Percentiles rank a stretch among this genome's conserved stretches.
phyloP scores from a whole-genome alignment of 2,888 invertebrate genomes.

The Julus scandinavius region DNA sequence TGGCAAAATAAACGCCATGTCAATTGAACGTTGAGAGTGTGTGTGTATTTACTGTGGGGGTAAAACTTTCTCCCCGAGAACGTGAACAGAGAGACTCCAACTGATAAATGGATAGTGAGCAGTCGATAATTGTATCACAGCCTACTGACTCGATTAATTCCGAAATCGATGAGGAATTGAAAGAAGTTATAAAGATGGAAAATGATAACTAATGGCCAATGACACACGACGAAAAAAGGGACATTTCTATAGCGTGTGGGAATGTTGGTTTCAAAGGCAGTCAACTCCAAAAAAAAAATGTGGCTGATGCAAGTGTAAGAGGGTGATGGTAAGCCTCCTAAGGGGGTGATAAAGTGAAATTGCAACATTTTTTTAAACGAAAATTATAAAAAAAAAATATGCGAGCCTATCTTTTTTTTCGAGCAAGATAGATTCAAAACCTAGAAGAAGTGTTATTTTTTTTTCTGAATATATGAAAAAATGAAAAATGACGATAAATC shows the following conservation, averaged over 20 bases:
- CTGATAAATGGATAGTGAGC: conserved; percentile 29
- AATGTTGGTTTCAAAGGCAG: neutral
- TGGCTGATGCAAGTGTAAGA: neutral
- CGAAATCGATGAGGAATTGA: conserved; percentile 49
- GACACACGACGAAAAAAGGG: neutral
- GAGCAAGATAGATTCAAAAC: too few species aligned
- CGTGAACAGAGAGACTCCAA: neutral
- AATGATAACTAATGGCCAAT: neutral
- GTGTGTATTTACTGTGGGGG: neutral
- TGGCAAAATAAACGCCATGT: neutral
- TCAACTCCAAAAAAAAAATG: neutral
- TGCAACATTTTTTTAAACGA: too few species aligned
- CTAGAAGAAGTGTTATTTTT: too few species aligned
- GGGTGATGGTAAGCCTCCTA: neutral
- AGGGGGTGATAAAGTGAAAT: too few species aligned
- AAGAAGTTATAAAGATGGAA: conserved; percentile 43
- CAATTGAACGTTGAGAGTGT: neutral
- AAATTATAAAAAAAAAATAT: too few species aligned
- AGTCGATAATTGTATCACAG: conserved; percentile 49
- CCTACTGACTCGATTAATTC: conserved; percentile 45
- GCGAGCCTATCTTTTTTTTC: too few species aligned
- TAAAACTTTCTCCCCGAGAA: neutral
- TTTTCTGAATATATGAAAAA: too few species aligned
- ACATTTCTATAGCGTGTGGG: neutral
- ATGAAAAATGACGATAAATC: too few species aligned